These are phyloP conservation scores for Telmatochromis brachygnathus DNA, from an alignment of 2,113 vertebrate species.

Conservation along the genomic window DNA sequence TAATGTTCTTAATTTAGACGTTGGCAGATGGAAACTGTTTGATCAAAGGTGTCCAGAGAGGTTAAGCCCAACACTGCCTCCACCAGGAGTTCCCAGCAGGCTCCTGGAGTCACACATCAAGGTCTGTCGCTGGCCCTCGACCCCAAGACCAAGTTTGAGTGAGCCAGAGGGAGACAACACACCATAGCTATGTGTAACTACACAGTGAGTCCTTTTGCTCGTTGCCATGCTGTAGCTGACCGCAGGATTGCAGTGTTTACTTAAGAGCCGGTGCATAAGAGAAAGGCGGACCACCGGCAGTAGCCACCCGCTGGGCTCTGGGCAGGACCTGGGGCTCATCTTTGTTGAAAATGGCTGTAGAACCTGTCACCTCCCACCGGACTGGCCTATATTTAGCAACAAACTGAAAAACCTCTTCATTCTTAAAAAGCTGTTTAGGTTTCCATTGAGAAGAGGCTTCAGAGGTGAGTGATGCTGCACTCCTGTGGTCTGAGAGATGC, in stretches of 20 bases:
- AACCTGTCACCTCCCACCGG: constrained; percentile 60
- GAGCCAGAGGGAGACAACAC: constrained; percentile 64
- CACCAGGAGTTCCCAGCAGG: constrained; percentile 60
- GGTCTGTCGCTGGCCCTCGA: constrained; percentile 56
- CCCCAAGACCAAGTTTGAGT: constrained; percentile 52
- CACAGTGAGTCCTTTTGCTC: constrained; percentile 76
- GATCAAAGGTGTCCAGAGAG: constrained; percentile 5
- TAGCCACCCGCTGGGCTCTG: constrained; percentile 64
- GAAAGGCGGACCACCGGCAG: constrained; percentile 75
- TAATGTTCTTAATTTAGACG: constrained; percentile 27
- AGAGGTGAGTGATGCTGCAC: constrained; percentile 44
- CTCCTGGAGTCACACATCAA: constrained; percentile 60
- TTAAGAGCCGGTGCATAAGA: constrained; percentile 78
- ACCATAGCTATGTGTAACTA: constrained; percentile 68
- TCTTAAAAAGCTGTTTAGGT: constrained; percentile 73
- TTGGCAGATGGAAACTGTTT: constrained; percentile 3
- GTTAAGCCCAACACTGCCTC: constrained; percentile 46
- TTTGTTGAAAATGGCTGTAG: constrained; percentile 75
- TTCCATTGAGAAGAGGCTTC: constrained; percentile 62
- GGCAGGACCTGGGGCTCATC: constrained; percentile 71
- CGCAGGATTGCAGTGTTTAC: constrained; percentile 76
- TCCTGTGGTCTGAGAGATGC: constrained; percentile 26
- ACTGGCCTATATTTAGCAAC: constrained; percentile 75
- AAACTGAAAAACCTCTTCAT: constrained; percentile 72
- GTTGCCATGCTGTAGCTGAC: constrained; percentile 70